A percentile compares a stretch with the other conserved stretches of the same genome.
Conservation (phyloP, 2,797 vertebrate genomes). For the Hoplostethus atlanticus region DNA sequence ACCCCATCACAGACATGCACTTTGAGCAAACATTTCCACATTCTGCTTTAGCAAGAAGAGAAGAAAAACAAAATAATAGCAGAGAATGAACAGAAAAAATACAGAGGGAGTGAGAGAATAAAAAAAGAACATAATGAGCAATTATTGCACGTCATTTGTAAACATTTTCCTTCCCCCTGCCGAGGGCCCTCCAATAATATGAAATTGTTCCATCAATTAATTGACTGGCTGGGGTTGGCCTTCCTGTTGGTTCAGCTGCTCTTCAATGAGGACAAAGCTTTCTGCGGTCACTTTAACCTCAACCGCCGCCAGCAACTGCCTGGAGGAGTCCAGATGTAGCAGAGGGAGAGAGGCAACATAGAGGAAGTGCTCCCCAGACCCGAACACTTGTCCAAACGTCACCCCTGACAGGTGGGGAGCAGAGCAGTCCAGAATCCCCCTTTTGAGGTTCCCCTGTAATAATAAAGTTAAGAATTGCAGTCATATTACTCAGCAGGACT, state of each 20-base stretch:
- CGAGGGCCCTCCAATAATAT: slow-evolving; percentile 67
- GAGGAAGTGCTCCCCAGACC: slow-evolving; percentile 71
- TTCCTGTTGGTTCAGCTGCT: slow-evolving; percentile 86
- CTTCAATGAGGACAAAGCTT: slow-evolving; percentile 66
- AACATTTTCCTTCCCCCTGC: slow-evolving; percentile 71
- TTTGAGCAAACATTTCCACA: slow-evolving; percentile 65
- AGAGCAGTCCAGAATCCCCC: slow-evolving; percentile 44
- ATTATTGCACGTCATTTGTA: slow-evolving; percentile 70
- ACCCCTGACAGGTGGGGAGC: slow-evolving; percentile 70
- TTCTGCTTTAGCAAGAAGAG: slow-evolving; percentile 61
- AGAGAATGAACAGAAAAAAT: slow-evolving; percentile 16
- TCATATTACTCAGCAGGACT: slow-evolving; percentile 52
- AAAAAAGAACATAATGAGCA: slow-evolving; percentile 42
- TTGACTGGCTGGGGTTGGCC: slow-evolving; percentile 66
- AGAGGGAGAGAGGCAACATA: slow-evolving; percentile 48
- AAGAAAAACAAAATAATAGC: slow-evolving; percentile 60
- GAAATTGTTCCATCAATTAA: slow-evolving; percentile 80
- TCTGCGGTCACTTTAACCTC: slow-evolving; percentile 64
- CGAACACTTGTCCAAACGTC: slow-evolving; percentile 73
- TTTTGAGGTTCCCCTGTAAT: slow-evolving; percentile 55
- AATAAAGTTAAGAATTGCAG: slow-evolving; percentile 53
- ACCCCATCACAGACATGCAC: slow-evolving; percentile 44
- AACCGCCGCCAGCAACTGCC: slow-evolving; percentile 57
- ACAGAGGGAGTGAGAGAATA: not conserved
- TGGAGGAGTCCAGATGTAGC: slow-evolving; percentile 70